Evolutionary conservation across 2,797 vertebrate genomes (phyloP), one percentile per base, ranked within the genome.

Genomic region (Nyctibius grandis): DNA sequence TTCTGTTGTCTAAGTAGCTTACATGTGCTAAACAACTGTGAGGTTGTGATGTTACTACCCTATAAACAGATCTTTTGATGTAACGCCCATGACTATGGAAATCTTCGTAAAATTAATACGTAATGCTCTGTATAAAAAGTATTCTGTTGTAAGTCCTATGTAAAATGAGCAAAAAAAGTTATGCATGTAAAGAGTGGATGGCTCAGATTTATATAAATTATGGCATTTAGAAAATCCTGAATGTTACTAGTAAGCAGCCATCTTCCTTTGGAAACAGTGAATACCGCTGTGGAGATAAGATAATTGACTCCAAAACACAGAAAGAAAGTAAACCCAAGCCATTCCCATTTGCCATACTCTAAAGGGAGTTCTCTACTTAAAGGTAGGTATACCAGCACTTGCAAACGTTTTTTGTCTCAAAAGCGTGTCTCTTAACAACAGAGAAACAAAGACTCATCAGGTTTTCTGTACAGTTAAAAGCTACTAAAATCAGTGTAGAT

Each of bases 1-100:
- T 80, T 91, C 69, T 93, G n/a, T 93, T 84, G 38, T 38, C 79
- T 85, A 61, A 89, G 72, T 93, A 92, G 61, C 36, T 63, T 86
- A 15, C 65, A 54, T 89, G 31, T 86, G 60, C 42, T 85, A 89
- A 96, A 91, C 15, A 73, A 31, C 63, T 42, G n/a, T 0, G 0
- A 65, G 14, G 14, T 64, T 83, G n/a, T 72, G 53, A 75, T 61
- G 40, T 53, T 79, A 9, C 34, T 72, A 38, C 15, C 40, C 50
- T 91, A 33, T 60, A 87, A 59, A 0, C 13, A 76, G 29, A 57
- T 36, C 15, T 80, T 83, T 88, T 68, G 40, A 51, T 19, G 12
- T 65, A 85, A 65, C 63, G 19, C 11, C 14, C 7, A 3, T 42
- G 64, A 77, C 64, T 83, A 34, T 72, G 64, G 60, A 48, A 86